Evolutionary conservation across 2,797 vertebrate genomes (phyloP).

Genomic region (Erithacus rubecula): DNA sequence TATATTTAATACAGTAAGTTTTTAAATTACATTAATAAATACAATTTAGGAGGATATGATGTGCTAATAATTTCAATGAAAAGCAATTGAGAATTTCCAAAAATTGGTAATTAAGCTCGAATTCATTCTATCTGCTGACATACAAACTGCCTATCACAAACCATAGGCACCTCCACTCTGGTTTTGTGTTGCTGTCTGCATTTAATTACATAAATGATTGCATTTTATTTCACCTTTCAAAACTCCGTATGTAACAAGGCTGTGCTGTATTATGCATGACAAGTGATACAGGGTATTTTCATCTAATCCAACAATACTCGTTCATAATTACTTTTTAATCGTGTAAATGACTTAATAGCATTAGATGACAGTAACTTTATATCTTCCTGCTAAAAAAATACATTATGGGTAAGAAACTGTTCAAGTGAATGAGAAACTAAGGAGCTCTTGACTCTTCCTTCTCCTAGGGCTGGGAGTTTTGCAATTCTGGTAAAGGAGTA

Average conservation of each 20-base stretch:
- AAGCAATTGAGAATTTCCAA: background rate
- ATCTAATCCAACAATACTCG: slow-evolving; percentile 23
- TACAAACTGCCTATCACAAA: background rate
- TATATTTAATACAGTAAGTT: background rate
- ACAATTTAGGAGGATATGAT: background rate
- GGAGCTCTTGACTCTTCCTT: background rate
- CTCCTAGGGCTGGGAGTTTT: background rate
- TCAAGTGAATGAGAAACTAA: background rate
- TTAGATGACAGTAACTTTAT: slow-evolving; percentile 6
- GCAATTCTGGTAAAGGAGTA: background rate
- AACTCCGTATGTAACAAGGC: background rate
- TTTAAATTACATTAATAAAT: background rate
- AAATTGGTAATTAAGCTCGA: background rate
- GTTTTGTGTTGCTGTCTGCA: background rate
- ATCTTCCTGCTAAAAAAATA: slow-evolving; percentile 31
- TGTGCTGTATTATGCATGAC: background rate
- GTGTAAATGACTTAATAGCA: slow-evolving; percentile 8
- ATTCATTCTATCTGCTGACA: background rate
- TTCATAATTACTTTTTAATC: slow-evolving; percentile 39
- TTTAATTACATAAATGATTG: slow-evolving; percentile 21
- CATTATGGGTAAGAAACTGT: background rate
- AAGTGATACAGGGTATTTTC: slow-evolving; percentile 12
- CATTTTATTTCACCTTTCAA: slow-evolving; percentile 41
- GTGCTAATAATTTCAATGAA: background rate
- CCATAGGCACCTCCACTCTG: background rate